Evolutionary conservation across 2,888 invertebrate genomes (phyloP).

Genomic region (Amblyjoppa fuscipennis): DNA sequence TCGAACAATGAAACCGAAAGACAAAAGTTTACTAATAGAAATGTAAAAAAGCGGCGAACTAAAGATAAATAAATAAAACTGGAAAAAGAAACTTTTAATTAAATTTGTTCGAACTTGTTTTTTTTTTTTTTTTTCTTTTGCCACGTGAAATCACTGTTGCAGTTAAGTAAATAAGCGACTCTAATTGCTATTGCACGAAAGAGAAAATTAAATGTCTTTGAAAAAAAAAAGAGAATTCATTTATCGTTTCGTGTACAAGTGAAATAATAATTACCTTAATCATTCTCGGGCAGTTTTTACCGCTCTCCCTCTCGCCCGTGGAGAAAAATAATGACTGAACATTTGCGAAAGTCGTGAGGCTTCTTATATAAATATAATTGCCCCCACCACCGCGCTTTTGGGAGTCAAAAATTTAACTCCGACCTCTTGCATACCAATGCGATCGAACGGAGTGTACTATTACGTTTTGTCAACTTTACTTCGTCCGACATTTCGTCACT

Average conservation of each 20-base stretch:
- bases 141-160: neutral
- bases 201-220: neutral
- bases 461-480: slow-evolving; percentile 58
- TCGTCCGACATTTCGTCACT: slow-evolving; percentile 53
- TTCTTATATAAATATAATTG: slow-evolving; percentile 61
- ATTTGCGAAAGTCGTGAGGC: slow-evolving; percentile 35
- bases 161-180: neutral
- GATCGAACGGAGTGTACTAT: slow-evolving; percentile 51
- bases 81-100: neutral
- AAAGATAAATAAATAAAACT: slow-evolving; percentile 1
- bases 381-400: slow-evolving; percentile 36
- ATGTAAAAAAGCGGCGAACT: neutral
- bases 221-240: neutral
- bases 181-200: neutral
- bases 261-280: slow-evolving; percentile 40
- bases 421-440: slow-evolving; percentile 62
- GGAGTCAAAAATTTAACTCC: slow-evolving; percentile 49
- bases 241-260: neutral
- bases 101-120: neutral
- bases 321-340: slow-evolving; percentile 57
- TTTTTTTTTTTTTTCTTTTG: neutral
- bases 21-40: neutral
- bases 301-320: slow-evolving; percentile 8
- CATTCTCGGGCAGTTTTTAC: slow-evolving; percentile 28
- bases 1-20: neutral